Conservation (phyloP, 2,113 vertebrate genomes). For the Gracilinanus agilis region DNA sequence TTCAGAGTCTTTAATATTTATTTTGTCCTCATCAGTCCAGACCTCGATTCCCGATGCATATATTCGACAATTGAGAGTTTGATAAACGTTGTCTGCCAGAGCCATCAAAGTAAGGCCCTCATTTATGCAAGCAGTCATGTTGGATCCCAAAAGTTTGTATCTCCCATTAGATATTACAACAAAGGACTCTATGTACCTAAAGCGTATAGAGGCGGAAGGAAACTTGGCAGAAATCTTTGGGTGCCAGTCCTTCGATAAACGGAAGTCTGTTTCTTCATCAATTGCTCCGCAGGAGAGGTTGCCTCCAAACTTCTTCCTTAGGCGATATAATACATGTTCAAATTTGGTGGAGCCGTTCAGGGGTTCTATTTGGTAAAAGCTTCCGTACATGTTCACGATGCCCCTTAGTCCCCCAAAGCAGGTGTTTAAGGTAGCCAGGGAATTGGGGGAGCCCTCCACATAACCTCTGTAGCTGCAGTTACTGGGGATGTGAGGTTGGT, state of each 20-base stretch:
- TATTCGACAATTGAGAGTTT: constrained; percentile 60
- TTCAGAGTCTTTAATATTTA: constrained; percentile 49
- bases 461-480: background rate
- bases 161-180: constrained; percentile 43
- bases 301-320: background rate
- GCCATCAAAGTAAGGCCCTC: constrained; percentile 65
- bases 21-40: constrained; percentile 76
- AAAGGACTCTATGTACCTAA: constrained; percentile 52
- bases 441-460: background rate
- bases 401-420: background rate
- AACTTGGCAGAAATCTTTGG: background rate
- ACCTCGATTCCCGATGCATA: constrained; percentile 78
- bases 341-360: background rate
- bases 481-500: background rate
- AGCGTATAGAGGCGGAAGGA: constrained; percentile 31
- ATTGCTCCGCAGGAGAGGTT: background rate
- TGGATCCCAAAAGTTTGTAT: constrained; percentile 50
- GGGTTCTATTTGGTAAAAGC: constrained; percentile 3
- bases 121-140: constrained; percentile 33
- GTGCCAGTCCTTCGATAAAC: background rate
- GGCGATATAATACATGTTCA: background rate
- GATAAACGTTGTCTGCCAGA: constrained; percentile 57
- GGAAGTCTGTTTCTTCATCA: background rate
- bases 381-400: background rate
- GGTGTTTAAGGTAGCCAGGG: background rate